Percentiles rank a stretch among this genome's conserved stretches.
phyloP scores from a whole-genome alignment of 2,113 vertebrate genomes.

The Barnardius zonarius region DNA sequence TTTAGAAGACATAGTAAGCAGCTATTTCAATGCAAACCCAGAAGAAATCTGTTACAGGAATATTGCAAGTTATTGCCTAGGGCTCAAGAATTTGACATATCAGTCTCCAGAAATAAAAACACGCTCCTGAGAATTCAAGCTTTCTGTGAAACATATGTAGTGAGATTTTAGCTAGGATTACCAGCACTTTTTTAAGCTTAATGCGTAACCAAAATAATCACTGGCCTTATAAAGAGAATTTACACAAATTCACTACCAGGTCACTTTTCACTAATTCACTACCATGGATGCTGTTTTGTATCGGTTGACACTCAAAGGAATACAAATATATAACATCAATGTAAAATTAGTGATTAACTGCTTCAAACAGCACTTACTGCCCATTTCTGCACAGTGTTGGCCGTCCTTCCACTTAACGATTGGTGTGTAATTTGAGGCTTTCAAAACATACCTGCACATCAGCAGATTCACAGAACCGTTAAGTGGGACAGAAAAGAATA shows the following conservation, averaged over 20 bases:
- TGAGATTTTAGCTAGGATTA: neutral
- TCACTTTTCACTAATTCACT: neutral
- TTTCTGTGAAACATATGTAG: neutral
- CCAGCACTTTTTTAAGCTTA: neutral
- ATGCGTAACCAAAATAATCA: neutral
- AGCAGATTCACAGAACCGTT: neutral
- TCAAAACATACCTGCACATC: neutral
- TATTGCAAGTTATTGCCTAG: conserved; percentile 6
- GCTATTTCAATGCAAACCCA: neutral
- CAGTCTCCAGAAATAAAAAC: neutral
- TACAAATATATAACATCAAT: neutral
- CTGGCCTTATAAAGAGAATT: neutral
- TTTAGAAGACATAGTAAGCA: neutral
- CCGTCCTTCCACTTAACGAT: neutral
- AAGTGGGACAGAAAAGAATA: neutral
- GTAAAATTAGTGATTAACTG: conserved; percentile 5
- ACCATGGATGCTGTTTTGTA: neutral
- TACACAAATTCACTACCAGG: neutral
- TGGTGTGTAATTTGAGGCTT: neutral
- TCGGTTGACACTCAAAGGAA: neutral
- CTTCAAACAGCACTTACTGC: neutral
- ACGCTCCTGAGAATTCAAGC: neutral
- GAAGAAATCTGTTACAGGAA: neutral
- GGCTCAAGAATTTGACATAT: neutral
- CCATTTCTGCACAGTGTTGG: neutral